A percentile compares a stretch with the other conserved stretches of the same genome.
Evolutionary conservation across 2,113 vertebrate genomes (phyloP).

Genomic region (Gambusia affinis): DNA sequence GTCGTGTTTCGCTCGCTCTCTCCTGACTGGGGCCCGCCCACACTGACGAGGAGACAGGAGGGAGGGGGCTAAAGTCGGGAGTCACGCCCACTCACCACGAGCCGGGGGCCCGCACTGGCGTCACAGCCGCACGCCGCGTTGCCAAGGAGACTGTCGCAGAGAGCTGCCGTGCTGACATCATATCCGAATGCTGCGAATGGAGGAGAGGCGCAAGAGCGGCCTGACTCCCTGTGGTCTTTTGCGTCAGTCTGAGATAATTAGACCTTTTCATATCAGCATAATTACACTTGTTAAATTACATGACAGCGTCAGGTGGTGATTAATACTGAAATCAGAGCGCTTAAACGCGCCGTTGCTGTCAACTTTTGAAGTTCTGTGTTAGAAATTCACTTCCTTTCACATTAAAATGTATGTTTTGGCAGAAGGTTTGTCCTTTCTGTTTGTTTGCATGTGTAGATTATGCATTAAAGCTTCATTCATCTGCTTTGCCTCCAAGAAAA

Average conservation of each 20-base stretch:
- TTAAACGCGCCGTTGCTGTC: neutral
- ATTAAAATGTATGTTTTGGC: neutral
- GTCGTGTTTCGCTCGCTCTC: slow-evolving; percentile 86
- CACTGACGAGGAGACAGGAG: slow-evolving; percentile 51
- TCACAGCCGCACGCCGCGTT: slow-evolving; percentile 79
- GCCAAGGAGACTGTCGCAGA: slow-evolving; percentile 72
- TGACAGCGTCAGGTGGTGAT: slow-evolving; percentile 40
- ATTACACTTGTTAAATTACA: slow-evolving; percentile 49
- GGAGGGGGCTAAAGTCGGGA: slow-evolving; percentile 54
- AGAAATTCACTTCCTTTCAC: neutral
- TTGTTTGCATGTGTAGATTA: neutral
- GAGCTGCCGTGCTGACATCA: slow-evolving; percentile 69
- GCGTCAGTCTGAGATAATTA: slow-evolving; percentile 70
- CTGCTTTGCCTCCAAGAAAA: neutral
- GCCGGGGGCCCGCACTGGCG: slow-evolving; percentile 66
- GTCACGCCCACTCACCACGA: slow-evolving; percentile 81
- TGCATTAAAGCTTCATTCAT: neutral
- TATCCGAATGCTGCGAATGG: slow-evolving; percentile 61
- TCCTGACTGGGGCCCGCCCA: slow-evolving; percentile 76
- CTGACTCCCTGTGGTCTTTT: slow-evolving; percentile 38
- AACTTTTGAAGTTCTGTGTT: neutral
- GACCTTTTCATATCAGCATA: slow-evolving; percentile 41
- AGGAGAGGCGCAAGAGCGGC: slow-evolving; percentile 61
- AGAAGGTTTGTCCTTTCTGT: neutral
- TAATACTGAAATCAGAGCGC: slow-evolving; percentile 44